These are phyloP conservation scores for Xylocopa sonorina DNA, from an alignment of 1,140 invertebrate species.

Conservation along the genomic window DNA sequence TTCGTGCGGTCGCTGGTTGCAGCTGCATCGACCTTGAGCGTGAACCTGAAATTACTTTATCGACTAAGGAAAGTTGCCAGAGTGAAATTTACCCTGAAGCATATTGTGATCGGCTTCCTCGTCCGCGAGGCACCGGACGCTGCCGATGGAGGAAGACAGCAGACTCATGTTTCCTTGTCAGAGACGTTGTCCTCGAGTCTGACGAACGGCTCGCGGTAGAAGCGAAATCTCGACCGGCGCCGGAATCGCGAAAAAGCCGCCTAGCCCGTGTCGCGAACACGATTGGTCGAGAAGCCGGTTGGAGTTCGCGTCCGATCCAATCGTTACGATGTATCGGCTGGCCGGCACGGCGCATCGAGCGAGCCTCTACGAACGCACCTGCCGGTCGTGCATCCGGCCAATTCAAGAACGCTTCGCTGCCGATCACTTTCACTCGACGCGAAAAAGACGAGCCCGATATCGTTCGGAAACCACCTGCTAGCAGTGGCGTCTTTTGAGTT, in stretches of 20 bases:
- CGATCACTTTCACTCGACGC: slow-evolving; percentile 59
- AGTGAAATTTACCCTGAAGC: slow-evolving; percentile 79
- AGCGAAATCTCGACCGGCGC: slow-evolving; percentile 26
- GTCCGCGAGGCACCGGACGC: too few species aligned
- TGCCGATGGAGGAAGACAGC: slow-evolving; percentile 71
- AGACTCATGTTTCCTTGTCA: slow-evolving; percentile 65
- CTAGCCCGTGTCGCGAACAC: slow-evolving; percentile 10
- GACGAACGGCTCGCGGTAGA: background rate
- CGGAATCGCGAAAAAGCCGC: slow-evolving; percentile 25
- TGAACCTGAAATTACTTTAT: slow-evolving; percentile 23
- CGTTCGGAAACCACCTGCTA: slow-evolving; percentile 18
- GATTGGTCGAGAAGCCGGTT: slow-evolving; percentile 45
- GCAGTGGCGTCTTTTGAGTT: too few species aligned
- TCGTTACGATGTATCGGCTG: slow-evolving; percentile 16
- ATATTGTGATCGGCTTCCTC: slow-evolving; percentile 78
- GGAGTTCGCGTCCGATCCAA: slow-evolving; percentile 37
- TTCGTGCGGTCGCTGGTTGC: background rate
- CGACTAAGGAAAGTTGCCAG: background rate
- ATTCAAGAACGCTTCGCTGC: slow-evolving; percentile 35
- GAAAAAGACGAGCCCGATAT: slow-evolving; percentile 18
- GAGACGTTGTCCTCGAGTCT: background rate
- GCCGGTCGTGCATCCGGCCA: slow-evolving; percentile 47
- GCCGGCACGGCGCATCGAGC: slow-evolving; percentile 13
- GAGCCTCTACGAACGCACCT: slow-evolving; percentile 42
- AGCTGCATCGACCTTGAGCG: slow-evolving; percentile 37